Conservation (phyloP, 2,113 vertebrate genomes). For the Phoenicopterus ruber region DNA sequence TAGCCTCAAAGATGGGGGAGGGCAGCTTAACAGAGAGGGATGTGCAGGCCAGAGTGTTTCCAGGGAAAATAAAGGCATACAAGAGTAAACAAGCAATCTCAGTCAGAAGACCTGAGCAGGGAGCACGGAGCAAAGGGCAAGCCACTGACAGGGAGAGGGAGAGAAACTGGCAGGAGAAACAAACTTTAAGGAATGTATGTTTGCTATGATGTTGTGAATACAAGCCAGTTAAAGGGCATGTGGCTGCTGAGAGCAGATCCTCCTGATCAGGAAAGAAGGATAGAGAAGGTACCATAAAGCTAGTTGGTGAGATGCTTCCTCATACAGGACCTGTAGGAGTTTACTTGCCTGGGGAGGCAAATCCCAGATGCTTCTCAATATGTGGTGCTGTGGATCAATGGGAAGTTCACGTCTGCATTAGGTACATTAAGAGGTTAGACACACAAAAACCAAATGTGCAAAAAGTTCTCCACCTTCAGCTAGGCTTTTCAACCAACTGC, state of each 20-base stretch:
- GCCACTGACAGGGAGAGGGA: neutral
- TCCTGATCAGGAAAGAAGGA: neutral
- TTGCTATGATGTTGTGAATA: neutral
- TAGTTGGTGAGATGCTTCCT: neutral
- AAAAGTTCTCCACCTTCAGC: neutral
- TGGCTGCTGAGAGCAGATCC: neutral
- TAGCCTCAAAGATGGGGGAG: neutral
- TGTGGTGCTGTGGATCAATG: accelerated
- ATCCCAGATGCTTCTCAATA: neutral
- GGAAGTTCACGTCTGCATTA: neutral
- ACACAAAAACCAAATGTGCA: neutral
- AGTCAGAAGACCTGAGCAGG: neutral
- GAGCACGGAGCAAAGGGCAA: neutral
- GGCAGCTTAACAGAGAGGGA: neutral
- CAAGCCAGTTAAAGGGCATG: neutral
- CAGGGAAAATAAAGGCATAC: neutral
- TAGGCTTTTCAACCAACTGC: neutral
- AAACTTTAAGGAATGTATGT: neutral
- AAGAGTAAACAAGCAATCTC: neutral
- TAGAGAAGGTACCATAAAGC: neutral
- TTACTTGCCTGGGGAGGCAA: neutral
- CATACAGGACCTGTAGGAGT: neutral
- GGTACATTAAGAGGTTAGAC: neutral
- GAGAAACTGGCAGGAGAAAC: neutral
- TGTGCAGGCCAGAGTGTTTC: neutral